Base-by-base conservation (phyloP, 2,888 invertebrate genomes). In the Leptinotarsa rubiginosa region DNA sequence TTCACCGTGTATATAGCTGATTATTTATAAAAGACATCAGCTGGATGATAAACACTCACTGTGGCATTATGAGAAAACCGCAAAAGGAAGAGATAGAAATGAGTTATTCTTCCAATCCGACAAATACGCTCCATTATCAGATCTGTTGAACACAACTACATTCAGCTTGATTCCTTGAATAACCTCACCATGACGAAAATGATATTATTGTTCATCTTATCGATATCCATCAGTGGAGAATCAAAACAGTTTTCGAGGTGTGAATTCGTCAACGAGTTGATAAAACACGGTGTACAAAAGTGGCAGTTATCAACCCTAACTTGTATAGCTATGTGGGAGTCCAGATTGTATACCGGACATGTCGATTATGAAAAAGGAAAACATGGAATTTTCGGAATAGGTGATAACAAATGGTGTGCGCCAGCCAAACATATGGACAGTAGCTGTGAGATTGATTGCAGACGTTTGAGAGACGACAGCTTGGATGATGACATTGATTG, bases 291-390 rank as follows among this genome's bases (percentile, higher is more conserved):
- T 15, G 71, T 77, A 7, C 77, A 74, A 12, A 70, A 74, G 22
- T 70, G 69, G 74, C 75, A 74, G 70, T 71, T 77, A 66, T 70
- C 75, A 47, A 77, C 77, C 16, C 69, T 74, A 18, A 70, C 72
- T 1, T 77, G 77, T 71, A 74, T 77, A 22, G 77, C 77, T 3
- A 65, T 62, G 15, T 71, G 74, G 74, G 77, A 77, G 52, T 77
- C 77, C 0, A 64, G 73, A 15, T 70, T 59, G 56, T 70, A 76
- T 67, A 72, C 74, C 13, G 50, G 66, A 7, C 59, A 75, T 69
- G 47, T 76, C 62, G 73, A 77, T 66, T 69, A 70, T 25, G 41
- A 22, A 54, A 47, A 49, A 2, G 77, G 75, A 49, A 74, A 66
- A 54, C 77, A 77, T 62, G 77, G 77, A 20, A 70, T 75, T 47